Conservation (phyloP, 2,888 invertebrate genomes). For the Miltochrista miniata region DNA sequence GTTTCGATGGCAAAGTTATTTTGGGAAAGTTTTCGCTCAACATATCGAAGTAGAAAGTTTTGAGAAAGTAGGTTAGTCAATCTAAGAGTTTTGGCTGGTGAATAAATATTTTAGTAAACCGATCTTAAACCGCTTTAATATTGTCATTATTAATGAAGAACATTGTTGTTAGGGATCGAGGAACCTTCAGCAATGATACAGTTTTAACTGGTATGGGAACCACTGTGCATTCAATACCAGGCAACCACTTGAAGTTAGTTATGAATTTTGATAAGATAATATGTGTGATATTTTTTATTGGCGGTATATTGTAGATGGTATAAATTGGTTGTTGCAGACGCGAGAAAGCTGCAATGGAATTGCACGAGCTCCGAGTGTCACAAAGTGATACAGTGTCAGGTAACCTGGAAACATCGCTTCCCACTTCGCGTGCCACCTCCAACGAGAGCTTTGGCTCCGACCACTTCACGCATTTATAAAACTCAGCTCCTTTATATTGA, state of each 20-base stretch:
- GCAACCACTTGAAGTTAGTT: constrained; percentile 17
- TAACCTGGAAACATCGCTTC: constrained; percentile 78
- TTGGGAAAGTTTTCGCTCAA: too few species aligned
- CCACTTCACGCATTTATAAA: constrained; percentile 70
- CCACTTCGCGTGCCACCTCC: constrained; percentile 78
- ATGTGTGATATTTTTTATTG: background rate
- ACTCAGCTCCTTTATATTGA: constrained; percentile 32
- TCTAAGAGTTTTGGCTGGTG: background rate
- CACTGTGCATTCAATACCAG: constrained; percentile 12
- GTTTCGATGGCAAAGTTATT: too few species aligned
- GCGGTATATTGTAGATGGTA: background rate
- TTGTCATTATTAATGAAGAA: constrained; percentile 7
- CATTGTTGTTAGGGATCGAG: constrained; percentile 19
- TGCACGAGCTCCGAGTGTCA: constrained; percentile 76
- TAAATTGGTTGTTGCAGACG: constrained; percentile 69
- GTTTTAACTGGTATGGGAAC: constrained; percentile 10
- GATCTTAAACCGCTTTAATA: too few species aligned
- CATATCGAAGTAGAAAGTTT: too few species aligned
- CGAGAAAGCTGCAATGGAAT: constrained; percentile 83
- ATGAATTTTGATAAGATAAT: constrained; percentile 10
- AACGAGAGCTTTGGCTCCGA: constrained; percentile 68
- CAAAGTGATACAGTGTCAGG: constrained; percentile 85
- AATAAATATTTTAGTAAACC: background rate
- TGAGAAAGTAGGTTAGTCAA: too few species aligned
- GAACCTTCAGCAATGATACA: constrained; percentile 16